phyloP scores from a whole-genome alignment of 1,140 invertebrate species.

The Heliothis subflexa region DNA sequence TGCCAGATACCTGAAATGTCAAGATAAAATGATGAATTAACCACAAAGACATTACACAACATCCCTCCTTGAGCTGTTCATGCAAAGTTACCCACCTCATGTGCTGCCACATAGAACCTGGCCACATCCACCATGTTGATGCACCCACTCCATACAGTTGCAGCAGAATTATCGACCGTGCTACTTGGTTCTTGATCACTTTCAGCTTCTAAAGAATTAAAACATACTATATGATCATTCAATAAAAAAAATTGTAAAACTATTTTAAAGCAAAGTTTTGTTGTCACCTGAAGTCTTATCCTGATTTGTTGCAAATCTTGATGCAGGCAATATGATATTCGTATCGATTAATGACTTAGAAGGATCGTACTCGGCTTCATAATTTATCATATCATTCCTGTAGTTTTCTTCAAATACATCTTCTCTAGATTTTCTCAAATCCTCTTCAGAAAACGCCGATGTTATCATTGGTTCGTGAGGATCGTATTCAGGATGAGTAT shows the following conservation, averaged over 20 bases:
- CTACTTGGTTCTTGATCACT: constrained; percentile 88
- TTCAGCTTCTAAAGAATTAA: constrained; percentile 79
- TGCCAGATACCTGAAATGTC: constrained; percentile 87
- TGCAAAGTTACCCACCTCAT: constrained; percentile 87
- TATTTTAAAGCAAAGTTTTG: background rate
- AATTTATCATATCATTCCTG: constrained; percentile 68
- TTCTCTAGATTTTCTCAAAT: constrained; percentile 77
- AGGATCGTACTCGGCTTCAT: constrained; percentile 65
- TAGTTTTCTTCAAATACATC: constrained; percentile 77
- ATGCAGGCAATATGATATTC: constrained; percentile 59
- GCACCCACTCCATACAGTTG: constrained; percentile 93
- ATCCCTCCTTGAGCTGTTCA: no score
- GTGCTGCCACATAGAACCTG: constrained; percentile 94
- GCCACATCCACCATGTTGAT: constrained; percentile 97
- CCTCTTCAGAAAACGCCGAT: constrained; percentile 81
- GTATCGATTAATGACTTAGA: constrained; percentile 70
- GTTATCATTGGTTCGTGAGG: constrained; percentile 84
- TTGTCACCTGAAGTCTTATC: constrained; percentile 81
- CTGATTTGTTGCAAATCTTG: constrained; percentile 68
- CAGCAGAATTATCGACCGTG: constrained; percentile 84
- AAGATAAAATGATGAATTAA: constrained; percentile 1
- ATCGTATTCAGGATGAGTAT: constrained; percentile 80
- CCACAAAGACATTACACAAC: no score
- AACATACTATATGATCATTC: background rate
- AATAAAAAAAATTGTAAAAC: background rate